Conservation (phyloP, 2,888 invertebrate genomes). For the Aphelenchoides bicaudatus region DNA sequence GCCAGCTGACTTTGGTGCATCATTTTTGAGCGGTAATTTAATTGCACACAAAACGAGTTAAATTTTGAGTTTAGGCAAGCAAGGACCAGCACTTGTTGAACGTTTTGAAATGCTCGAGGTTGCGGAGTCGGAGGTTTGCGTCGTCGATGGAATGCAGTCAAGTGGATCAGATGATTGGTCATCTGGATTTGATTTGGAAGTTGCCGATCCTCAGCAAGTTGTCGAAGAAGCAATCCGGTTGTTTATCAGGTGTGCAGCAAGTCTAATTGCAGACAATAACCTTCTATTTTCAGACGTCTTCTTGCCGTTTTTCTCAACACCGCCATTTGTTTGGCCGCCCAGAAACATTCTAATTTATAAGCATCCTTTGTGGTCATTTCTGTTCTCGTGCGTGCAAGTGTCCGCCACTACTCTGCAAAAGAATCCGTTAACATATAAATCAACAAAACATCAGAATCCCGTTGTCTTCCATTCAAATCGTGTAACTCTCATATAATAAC, state of each 20-base stretch:
- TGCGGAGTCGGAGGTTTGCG: too few relatives aligned
- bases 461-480: conserved; percentile 1
- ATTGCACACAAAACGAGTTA: too few relatives aligned
- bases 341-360: neutral
- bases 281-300: neutral
- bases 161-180: too few relatives aligned
- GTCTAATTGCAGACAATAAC: neutral
- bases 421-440: neutral
- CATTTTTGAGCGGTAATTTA: too few relatives aligned
- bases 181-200: neutral
- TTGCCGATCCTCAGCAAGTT: neutral
- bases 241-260: neutral
- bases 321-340: neutral
- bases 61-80: too few relatives aligned
- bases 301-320: neutral
- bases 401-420: neutral
- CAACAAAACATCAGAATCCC: conserved; percentile 6
- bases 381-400: neutral
- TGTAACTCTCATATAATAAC: too few relatives aligned
- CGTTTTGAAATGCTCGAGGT: too few relatives aligned
- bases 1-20: too few relatives aligned
- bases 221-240: neutral
- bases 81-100: too few relatives aligned
- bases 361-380: neutral
- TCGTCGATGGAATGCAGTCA: too few relatives aligned